Percentiles rank a stretch among this genome's conserved stretches.
phyloP scores from a whole-genome alignment of 2,888 invertebrate genomes.

The Dasysyrphus tricinctus region DNA sequence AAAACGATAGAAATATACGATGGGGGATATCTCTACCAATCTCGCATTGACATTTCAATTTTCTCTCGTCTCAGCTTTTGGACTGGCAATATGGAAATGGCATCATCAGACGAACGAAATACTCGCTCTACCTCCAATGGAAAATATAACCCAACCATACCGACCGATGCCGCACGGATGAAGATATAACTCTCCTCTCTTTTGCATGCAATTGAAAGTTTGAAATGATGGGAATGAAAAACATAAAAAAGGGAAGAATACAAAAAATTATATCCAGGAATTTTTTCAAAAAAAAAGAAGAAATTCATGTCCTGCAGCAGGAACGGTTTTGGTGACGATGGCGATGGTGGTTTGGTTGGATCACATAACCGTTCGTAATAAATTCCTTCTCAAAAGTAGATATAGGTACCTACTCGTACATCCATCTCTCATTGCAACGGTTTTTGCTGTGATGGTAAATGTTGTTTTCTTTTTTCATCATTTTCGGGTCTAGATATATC shows the following conservation, averaged over 20 bases:
- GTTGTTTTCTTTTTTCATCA: conserved; percentile 6
- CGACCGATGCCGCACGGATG: conserved; percentile 23
- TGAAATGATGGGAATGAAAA: conserved; percentile 23
- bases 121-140: not conserved
- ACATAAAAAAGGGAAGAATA: conserved; percentile 2
- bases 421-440: conserved; percentile 50
- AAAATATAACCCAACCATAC: not conserved
- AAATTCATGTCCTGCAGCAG: conserved; percentile 66
- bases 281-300: conserved; percentile 40
- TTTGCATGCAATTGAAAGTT: conserved; percentile 64
- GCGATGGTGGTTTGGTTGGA: conserved; percentile 14
- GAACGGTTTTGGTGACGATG: not conserved
- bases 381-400: conserved; percentile 60
- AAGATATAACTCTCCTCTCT: conserved; percentile 47
- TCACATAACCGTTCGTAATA: conserved; percentile 65
- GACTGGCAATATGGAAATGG: conserved; percentile 4
- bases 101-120: conserved; percentile 7
- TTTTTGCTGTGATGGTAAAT: conserved; percentile 27
- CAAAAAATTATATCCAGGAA: conserved; percentile 7
- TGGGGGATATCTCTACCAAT: conserved; percentile 55
- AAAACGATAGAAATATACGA: conserved; percentile 39
- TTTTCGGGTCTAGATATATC: conserved; percentile 54
- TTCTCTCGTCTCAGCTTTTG: conserved; percentile 64
- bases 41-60: conserved; percentile 75
- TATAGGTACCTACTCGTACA: conserved; percentile 1